phyloP scores from a whole-genome alignment of 2,888 invertebrate genomes.

The Shargacucullia verbasci region DNA sequence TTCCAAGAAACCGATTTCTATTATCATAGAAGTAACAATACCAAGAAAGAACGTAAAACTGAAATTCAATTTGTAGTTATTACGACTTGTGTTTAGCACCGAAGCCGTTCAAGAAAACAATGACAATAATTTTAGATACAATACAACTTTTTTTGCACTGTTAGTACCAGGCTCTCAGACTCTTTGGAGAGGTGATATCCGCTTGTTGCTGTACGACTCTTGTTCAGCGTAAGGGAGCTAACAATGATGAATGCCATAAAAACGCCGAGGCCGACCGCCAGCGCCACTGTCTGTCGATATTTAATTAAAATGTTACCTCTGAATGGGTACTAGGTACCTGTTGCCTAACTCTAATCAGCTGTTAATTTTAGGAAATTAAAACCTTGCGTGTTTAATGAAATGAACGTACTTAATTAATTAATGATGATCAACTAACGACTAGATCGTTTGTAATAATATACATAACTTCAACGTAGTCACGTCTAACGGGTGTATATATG shows the following conservation, averaged over 20 bases:
- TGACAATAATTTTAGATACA: constrained; percentile 35
- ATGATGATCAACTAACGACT: no score
- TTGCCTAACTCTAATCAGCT: constrained; percentile 30
- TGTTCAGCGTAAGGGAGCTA: constrained; percentile 27
- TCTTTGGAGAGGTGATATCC: constrained; percentile 39
- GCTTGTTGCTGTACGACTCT: no score
- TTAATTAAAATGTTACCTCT: constrained; percentile 36
- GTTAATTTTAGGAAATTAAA: constrained; percentile 38
- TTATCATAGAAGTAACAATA: constrained; percentile 10
- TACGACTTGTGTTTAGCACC: constrained; percentile 10
- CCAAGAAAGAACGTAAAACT: constrained; percentile 26
- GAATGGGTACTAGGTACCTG: constrained; percentile 28
- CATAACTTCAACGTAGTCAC: no score
- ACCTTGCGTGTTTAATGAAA: constrained; percentile 14
- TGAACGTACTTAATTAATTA: neutral
- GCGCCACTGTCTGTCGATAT: constrained; percentile 26
- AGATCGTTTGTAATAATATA: no score
- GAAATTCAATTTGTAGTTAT: constrained; percentile 40
- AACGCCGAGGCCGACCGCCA: constrained; percentile 48
- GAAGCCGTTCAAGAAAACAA: constrained; percentile 15
- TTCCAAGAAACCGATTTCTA: constrained; percentile 23
- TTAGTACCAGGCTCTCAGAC: constrained; percentile 41
- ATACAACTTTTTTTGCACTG: constrained; percentile 24
- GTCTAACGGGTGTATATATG: no score
- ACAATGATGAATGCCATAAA: constrained; percentile 43